A percentile compares a stretch with the other conserved stretches of the same genome.
phyloP scores from a whole-genome alignment of 1,140 invertebrate species.

The Pinna nobilis region DNA sequence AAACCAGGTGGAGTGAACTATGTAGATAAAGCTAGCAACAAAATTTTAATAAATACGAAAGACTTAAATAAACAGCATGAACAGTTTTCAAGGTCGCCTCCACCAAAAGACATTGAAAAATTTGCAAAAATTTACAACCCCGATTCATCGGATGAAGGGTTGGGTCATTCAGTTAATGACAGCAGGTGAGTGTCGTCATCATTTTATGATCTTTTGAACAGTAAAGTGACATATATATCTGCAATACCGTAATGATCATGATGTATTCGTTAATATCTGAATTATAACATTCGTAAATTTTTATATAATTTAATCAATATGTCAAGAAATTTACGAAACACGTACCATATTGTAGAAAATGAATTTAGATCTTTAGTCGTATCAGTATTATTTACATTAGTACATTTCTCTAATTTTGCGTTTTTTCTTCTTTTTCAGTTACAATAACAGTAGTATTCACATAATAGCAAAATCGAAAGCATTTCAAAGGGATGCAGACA shows the following conservation, averaged over 20 bases:
- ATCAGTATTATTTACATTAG: neutral
- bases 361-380: neutral
- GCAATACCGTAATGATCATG: too few species aligned
- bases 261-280: too few species aligned
- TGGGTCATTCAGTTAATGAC: neutral
- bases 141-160: slow-evolving; percentile 32
- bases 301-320: too few species aligned
- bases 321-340: too few species aligned
- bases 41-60: slow-evolving; percentile 52
- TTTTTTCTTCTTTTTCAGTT: slow-evolving; percentile 53
- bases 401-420: neutral
- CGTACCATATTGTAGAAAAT: too few species aligned
- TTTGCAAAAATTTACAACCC: slow-evolving; percentile 49
- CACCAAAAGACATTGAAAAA: slow-evolving; percentile 46
- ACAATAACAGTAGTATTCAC: slow-evolving; percentile 49
- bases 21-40: slow-evolving; percentile 38
- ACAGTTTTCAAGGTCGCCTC: slow-evolving; percentile 39
- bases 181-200: slow-evolving; percentile 16
- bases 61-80: slow-evolving; percentile 53
- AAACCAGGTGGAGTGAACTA: neutral
- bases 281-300: too few species aligned
- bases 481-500: slow-evolving; percentile 46
- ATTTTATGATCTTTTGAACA: slow-evolving; percentile 12
- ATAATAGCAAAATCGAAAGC: slow-evolving; percentile 52
- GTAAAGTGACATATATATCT: neutral